A percentile compares a stretch with the other conserved stretches of the same genome.
phyloP scores from a whole-genome alignment of 2,113 vertebrate species.

The Nycticorax nycticorax region DNA sequence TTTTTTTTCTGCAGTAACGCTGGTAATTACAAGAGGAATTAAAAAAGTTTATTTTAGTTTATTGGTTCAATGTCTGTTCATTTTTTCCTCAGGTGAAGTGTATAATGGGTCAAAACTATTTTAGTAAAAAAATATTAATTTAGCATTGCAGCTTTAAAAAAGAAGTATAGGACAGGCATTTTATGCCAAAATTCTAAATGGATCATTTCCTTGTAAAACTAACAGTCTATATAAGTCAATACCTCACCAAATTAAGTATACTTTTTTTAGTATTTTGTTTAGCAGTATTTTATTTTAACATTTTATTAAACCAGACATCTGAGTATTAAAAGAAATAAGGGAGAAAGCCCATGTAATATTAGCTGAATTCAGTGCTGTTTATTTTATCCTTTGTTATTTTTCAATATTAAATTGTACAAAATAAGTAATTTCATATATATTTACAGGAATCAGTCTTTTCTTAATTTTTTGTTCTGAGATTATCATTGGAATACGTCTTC shows the following conservation, averaged over 20 bases:
- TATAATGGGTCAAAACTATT: neutral
- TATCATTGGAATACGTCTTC: neutral
- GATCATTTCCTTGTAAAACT: neutral
- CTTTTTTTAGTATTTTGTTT: neutral
- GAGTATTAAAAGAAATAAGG: neutral
- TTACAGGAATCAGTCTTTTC: neutral
- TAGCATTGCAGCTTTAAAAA: neutral
- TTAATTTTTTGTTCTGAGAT: neutral
- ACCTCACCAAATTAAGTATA: neutral
- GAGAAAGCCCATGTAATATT: fast-evolving
- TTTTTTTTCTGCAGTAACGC: neutral
- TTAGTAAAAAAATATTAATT: neutral
- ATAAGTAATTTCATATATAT: neutral
- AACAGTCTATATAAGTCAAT: neutral
- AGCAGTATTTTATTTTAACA: neutral
- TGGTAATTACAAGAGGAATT: neutral
- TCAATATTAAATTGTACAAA: neutral
- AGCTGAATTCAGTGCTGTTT: neutral
- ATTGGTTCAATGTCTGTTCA: neutral
- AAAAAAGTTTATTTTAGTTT: neutral
- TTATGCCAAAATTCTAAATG: neutral
- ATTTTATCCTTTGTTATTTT: neutral
- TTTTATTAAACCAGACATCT: neutral
- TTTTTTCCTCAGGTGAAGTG: neutral
- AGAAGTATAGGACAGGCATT: neutral